These are phyloP conservation scores for Neosalanx taihuensis DNA, from an alignment of 2,797 vertebrate species.

Conservation along the genomic window DNA sequence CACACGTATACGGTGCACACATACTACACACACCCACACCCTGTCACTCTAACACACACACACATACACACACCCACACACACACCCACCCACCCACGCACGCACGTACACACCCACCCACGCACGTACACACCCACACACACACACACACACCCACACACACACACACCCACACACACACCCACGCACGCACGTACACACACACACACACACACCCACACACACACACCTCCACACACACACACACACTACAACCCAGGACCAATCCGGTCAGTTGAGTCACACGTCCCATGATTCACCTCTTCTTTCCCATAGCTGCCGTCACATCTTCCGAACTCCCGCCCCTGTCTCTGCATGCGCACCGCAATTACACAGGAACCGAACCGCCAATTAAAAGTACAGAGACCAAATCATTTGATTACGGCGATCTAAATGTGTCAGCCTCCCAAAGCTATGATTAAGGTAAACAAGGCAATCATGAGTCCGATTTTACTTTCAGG, in stretches of 20 bases:
- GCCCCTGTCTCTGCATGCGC: constrained; percentile 29
- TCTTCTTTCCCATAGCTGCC: constrained; percentile 38
- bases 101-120: background rate
- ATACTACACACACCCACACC: background rate
- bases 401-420: constrained; percentile 39
- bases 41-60: too few relatives aligned
- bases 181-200: background rate
- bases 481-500: constrained; percentile 20
- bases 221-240: background rate
- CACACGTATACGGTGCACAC: background rate
- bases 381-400: constrained; percentile 44
- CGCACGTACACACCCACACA: background rate
- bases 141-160: background rate
- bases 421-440: constrained; percentile 32
- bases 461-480: constrained; percentile 15
- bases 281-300: constrained; percentile 1
- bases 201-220: background rate
- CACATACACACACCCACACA: background rate
- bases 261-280: constrained; percentile 5
- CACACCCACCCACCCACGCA: background rate
- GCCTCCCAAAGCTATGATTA: constrained; percentile 34
- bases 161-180: background rate
- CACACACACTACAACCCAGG: background rate
- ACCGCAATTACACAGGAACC: constrained; percentile 39
- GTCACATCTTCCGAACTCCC: constrained; percentile 41